phyloP scores from a whole-genome alignment of 2,888 invertebrate genomes.

The Pachliopta kotzebuea region DNA sequence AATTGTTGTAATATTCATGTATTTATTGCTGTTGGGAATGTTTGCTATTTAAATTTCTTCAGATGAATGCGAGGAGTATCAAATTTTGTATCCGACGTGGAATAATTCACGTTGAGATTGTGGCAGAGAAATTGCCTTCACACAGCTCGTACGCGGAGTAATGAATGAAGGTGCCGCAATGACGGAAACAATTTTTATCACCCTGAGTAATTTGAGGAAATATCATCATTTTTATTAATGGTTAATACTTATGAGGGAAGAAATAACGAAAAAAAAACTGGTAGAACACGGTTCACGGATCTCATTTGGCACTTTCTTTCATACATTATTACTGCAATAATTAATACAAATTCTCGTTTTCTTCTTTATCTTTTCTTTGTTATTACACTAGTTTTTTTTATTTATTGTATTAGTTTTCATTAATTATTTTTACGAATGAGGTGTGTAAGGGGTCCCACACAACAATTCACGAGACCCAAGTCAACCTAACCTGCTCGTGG shows the following conservation, averaged over 20 bases:
- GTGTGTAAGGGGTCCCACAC: too few species aligned
- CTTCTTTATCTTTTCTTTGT: too few species aligned
- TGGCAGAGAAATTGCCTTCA: constrained; percentile 12
- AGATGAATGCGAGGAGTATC: not conserved
- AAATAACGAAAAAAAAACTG: too few species aligned
- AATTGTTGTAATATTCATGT: not conserved
- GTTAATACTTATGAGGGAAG: not conserved
- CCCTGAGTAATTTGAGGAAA: not conserved
- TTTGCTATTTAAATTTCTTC: constrained; percentile 8
- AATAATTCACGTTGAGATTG: constrained; percentile 16
- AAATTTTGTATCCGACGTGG: constrained; percentile 13
- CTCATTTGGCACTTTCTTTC: too few species aligned
- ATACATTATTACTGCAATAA: too few species aligned
- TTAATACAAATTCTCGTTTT: too few species aligned
- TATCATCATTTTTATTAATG: not conserved
- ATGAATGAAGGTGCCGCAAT: constrained; percentile 8
- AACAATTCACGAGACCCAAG: too few species aligned
- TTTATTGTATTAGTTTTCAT: too few species aligned
- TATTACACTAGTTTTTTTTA: too few species aligned
- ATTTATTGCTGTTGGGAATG: constrained; percentile 3
- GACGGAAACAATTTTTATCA: constrained; percentile 9
- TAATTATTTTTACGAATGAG: too few species aligned
- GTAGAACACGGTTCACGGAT: too few species aligned
- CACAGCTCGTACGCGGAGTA: constrained; percentile 5
- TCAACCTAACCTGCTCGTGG: too few species aligned